Evolutionary conservation across 2,888 invertebrate genomes (phyloP), one percentile per base, ranked within the genome.

Genomic region (Oegoconia quadripuncta): DNA sequence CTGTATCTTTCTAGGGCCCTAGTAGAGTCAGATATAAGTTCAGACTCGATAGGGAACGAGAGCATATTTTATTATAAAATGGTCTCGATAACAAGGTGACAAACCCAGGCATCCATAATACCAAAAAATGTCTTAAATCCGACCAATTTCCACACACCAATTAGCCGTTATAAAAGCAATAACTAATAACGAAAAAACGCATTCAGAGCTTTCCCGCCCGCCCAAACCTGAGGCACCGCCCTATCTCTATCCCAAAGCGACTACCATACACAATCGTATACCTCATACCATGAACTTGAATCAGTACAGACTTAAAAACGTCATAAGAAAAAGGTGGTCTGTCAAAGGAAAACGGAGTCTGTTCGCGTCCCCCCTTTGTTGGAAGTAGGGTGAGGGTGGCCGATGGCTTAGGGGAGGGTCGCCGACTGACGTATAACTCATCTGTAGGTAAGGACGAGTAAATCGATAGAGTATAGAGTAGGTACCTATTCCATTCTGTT

Each of bases 241-340:
- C 50, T 48, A 44, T 52, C 57, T 56, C 59, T 67, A 61, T 44
- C 31, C 29, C 48, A 7, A 44, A 50, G 39, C 49, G 63, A 65
- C 75, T 78, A 83, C 70, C 67, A 59, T 41, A 59, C 64, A 77
- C 69, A 74, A 74, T 84, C 65, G 70, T 63, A 50, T 61, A 60
- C 53, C 58, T 52, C 54, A 54, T 55, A 50, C 57, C 53, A 69
- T 71, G 69, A 72, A 73, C 73, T 74, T 69, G 68, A 66, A 63
- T 64, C 55, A 50, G 70, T n/a, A n/a, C 50, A 86, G 84, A 84
- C 84, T 70, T 72, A 53, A 64, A 60, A 84, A 76, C 61, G 83
- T 74, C 80, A 69, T 72, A 86, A 84, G 79, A 72, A 70, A 69
- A 60, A 41, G 44, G 51, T 44, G 39, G 44, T 42, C 49, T 51